Percentiles rank a stretch among this genome's conserved stretches.
Evolutionary conservation across 1,140 invertebrate genomes (phyloP).

Genomic region (Drosophila busckii): DNA sequence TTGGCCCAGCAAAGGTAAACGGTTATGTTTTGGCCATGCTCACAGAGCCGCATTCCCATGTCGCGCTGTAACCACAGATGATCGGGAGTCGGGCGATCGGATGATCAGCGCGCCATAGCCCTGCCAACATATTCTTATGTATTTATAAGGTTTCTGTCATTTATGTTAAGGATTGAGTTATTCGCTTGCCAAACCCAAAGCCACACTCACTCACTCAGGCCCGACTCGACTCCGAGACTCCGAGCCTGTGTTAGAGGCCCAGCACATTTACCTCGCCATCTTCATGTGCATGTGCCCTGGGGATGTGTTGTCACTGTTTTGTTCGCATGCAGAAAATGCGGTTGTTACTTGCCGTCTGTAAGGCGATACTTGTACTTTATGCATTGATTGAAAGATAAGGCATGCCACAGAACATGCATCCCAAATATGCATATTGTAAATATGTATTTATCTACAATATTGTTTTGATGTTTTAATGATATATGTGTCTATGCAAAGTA

Average conservation of each 20-base stretch:
- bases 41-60: conserved; percentile 66
- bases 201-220: background rate
- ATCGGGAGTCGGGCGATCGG: conserved; percentile 55
- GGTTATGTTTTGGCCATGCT: conserved; percentile 28
- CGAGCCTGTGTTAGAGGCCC: no score
- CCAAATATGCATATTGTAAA: conserved; percentile 51
- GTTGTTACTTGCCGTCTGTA: conserved; percentile 54
- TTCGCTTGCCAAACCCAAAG: conserved; percentile 37
- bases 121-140: conserved; percentile 55
- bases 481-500: no score
- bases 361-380: conserved; percentile 53
- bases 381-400: conserved; percentile 43
- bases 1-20: background rate
- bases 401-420: conserved; percentile 18
- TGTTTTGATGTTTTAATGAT: conserved; percentile 29
- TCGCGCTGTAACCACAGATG: conserved; percentile 58
- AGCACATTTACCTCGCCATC: background rate
- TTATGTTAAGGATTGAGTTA: conserved; percentile 75
- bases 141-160: conserved; percentile 75
- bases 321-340: conserved; percentile 55
- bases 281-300: conserved; percentile 31
- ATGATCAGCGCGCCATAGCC: conserved; percentile 48
- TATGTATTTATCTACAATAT: conserved; percentile 65
- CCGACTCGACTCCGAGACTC: no score
- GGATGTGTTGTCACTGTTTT: conserved; percentile 42